Evolutionary conservation across 2,888 invertebrate species (phyloP).

Genomic region (Melieria omissa): DNA sequence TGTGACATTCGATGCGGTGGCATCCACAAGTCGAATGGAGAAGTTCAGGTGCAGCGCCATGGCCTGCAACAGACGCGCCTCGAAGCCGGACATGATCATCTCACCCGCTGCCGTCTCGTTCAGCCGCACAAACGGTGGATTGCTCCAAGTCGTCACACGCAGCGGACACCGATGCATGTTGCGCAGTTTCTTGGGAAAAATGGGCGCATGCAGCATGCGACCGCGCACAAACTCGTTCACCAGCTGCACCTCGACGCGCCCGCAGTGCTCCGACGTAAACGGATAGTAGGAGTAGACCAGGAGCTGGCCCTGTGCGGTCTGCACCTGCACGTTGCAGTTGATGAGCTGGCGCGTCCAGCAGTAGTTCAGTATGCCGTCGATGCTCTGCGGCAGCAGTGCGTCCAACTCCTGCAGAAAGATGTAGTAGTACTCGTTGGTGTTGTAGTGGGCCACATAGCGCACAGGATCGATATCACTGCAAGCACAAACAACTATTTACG

Average conservation of each 20-base stretch:
- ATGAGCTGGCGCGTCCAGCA: slow-evolving; percentile 56
- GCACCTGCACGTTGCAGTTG: slow-evolving; percentile 56
- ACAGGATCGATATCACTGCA: slow-evolving; percentile 48
- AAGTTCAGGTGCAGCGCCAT: slow-evolving; percentile 49
- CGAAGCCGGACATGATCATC: slow-evolving; percentile 41
- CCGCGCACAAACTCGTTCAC: slow-evolving; percentile 49
- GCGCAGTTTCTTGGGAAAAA: slow-evolving; percentile 51
- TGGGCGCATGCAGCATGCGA: slow-evolving; percentile 35
- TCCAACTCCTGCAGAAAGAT: slow-evolving; percentile 51
- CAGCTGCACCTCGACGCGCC: slow-evolving; percentile 32
- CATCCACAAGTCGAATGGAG: slow-evolving; percentile 44
- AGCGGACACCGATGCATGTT: slow-evolving; percentile 48
- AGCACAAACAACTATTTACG: background rate
- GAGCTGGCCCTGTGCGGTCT: slow-evolving; percentile 49
- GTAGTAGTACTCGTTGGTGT: slow-evolving; percentile 55
- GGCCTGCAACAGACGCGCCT: slow-evolving; percentile 45
- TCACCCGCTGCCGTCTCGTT: background rate
- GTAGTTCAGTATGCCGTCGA: slow-evolving; percentile 50
- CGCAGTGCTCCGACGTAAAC: slow-evolving; percentile 45
- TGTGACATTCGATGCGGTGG: slow-evolving; percentile 35
- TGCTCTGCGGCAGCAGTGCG: slow-evolving; percentile 45
- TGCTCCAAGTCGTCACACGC: slow-evolving; percentile 34
- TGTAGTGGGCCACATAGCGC: slow-evolving; percentile 47
- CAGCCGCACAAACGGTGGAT: slow-evolving; percentile 30
- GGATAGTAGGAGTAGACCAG: slow-evolving; percentile 55